A percentile compares a stretch with the other conserved stretches of the same genome.
phyloP scores from a whole-genome alignment of 92 coral and sea anemone genomes.

The Umimayanthus chanpuru region DNA sequence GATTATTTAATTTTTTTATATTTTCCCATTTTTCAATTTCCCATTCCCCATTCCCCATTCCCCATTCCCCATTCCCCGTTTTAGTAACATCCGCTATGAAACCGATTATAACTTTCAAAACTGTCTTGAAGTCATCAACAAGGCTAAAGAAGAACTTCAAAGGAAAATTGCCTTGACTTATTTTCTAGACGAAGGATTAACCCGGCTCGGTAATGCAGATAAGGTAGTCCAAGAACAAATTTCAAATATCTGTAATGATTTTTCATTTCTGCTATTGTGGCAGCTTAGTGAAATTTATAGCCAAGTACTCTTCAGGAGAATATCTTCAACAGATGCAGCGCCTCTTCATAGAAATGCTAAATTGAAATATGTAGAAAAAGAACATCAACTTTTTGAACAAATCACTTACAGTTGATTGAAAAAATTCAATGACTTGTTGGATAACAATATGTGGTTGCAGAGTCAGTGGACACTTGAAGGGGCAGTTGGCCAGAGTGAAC shows the following conservation, averaged over 20 bases:
- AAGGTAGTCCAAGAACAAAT: neutral
- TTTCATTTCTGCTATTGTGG: neutral
- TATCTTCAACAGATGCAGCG: slow-evolving; percentile 21
- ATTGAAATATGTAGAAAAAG: neutral
- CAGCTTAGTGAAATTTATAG: neutral
- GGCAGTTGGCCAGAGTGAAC: neutral
- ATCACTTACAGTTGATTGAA: neutral
- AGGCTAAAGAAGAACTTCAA: neutral
- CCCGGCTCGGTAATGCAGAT: neutral
- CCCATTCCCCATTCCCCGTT: no score
- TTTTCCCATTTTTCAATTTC: no score
- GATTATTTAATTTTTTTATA: no score
- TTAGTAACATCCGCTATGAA: no score
- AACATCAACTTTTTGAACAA: neutral
- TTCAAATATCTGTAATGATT: neutral
- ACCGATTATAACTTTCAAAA: neutral
- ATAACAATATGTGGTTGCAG: slow-evolving; percentile 33
- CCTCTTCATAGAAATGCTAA: neutral
- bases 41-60: no score
- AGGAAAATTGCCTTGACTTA: neutral
- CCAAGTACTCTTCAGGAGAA: slow-evolving; percentile 12
- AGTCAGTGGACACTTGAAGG: slow-evolving; percentile 41
- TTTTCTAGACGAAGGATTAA: neutral
- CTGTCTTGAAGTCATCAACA: neutral
- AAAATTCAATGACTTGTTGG: neutral